Conservation (phyloP, 2,113 vertebrate species). For the Chelonoidis abingdonii region DNA sequence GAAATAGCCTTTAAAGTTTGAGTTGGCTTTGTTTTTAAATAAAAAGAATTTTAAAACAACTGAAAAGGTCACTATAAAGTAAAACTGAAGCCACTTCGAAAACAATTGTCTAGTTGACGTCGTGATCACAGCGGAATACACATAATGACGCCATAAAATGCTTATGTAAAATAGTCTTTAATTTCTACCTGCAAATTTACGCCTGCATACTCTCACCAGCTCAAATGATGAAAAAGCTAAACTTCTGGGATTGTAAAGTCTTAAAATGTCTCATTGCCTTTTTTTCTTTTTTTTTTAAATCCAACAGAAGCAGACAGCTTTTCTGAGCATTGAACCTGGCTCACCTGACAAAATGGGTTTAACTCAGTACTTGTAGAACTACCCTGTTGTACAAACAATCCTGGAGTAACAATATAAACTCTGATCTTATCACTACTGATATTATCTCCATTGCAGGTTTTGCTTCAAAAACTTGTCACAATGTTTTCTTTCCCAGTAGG, state of each 20-base stretch:
- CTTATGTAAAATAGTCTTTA: neutral
- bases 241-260: fast-evolving
- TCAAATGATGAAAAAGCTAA: neutral
- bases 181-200: neutral
- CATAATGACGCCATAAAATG: neutral
- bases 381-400: slow-evolving; percentile 11
- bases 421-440: slow-evolving; percentile 63
- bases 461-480: slow-evolving; percentile 54
- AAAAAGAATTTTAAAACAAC: fast-evolving
- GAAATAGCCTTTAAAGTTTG: fast-evolving
- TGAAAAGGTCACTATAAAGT: neutral
- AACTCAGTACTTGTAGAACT: neutral
- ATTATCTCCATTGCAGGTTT: slow-evolving; percentile 45
- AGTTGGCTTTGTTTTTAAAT: neutral
- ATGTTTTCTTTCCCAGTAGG: slow-evolving; percentile 64
- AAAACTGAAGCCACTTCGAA: neutral
- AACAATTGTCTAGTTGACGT: neutral
- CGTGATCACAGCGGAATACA: neutral
- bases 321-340: neutral
- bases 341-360: slow-evolving; percentile 24
- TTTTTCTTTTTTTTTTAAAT: fast-evolving
- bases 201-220: neutral
- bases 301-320: fast-evolving
- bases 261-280: fast-evolving
- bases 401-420: slow-evolving; percentile 31